phyloP scores from a whole-genome alignment of 2,113 vertebrate species.

The Protomyctophum bolini region DNA sequence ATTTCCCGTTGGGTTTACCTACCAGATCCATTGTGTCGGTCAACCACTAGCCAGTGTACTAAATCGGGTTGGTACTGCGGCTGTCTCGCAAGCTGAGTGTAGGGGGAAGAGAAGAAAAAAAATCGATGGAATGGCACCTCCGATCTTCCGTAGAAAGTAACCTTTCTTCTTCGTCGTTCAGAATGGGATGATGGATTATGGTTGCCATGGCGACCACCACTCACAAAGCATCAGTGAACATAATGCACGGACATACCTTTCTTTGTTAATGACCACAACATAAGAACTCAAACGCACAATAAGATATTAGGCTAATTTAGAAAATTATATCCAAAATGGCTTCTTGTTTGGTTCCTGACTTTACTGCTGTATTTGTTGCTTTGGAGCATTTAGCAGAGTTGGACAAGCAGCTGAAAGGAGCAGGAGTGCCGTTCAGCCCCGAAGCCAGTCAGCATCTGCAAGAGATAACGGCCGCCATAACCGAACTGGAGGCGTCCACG shows the following conservation, averaged over 20 bases:
- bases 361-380: conserved; percentile 56
- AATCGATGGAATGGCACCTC: background rate
- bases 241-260: background rate
- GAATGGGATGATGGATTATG: background rate
- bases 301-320: background rate
- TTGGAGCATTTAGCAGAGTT: conserved; percentile 76
- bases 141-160: conserved; percentile 35
- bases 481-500: conserved; percentile 78
- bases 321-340: conserved; percentile 52
- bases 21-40: background rate
- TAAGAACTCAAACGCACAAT: background rate
- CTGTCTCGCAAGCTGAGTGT: too few relatives aligned
- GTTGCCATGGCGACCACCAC: conserved; percentile 41
- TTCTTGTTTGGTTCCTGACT: conserved; percentile 63
- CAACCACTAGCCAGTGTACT: background rate
- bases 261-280: background rate
- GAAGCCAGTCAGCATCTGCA: conserved; percentile 77
- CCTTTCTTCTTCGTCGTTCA: background rate
- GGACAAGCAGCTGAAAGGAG: conserved; percentile 75
- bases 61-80: too few relatives aligned
- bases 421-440: conserved; percentile 67
- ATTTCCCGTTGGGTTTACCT: background rate
- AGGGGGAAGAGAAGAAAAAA: background rate
- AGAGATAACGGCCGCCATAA: conserved; percentile 73
- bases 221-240: background rate